Evolutionary conservation across 2,888 invertebrate species (phyloP), one percentile per base, ranked within the genome.

Genomic region (Machimus atricapillus): DNA sequence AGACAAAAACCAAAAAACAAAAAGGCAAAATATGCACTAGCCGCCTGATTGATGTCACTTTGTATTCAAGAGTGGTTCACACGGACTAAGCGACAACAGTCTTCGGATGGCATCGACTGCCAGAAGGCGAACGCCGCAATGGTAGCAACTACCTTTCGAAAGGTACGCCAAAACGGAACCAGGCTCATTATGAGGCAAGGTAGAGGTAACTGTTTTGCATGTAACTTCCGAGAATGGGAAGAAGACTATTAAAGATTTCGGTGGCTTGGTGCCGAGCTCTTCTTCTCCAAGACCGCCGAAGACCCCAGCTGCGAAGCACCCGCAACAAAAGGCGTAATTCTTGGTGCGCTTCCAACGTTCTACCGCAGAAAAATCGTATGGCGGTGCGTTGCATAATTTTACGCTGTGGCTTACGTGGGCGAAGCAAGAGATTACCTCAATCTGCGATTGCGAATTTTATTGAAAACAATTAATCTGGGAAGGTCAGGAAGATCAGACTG

Each of bases 61-160:
- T 88, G 85, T 87, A 88, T 88, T 88, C 88, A 87, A 85, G 86
- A 87, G 83, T 52, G 66, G 87, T 88, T 83, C 83, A 40, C 83
- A 77, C 74, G 43, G 19, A 31, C 46, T 34, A 56, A 74, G 14
- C 37, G 74, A 43, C 40, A 73, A 23, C 37, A 43, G 16, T 52
- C 52, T 86, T 52, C 40, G 46, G 77, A 34, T 52, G 76, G 52
- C 73, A 27, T 74, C 31, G 43, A 74, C 77, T 37, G 66, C 66
- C 27, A 23, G 58, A 58, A 58, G 58, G 9, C 58, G 85, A 52
- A 52, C 46, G 56, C 52, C 19, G 52, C 58, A 78, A 40, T 37
- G 19, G 58, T 34, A 78, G 52, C 31, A 37, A 34, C 52, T 66
- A 78, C 23, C 74, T 83, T 58, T 85, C 37, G 58, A 58, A 78